These are phyloP conservation scores for Opisthograptis luteolata DNA, from an alignment of 2,888 invertebrate species.

Conservation along the genomic window DNA sequence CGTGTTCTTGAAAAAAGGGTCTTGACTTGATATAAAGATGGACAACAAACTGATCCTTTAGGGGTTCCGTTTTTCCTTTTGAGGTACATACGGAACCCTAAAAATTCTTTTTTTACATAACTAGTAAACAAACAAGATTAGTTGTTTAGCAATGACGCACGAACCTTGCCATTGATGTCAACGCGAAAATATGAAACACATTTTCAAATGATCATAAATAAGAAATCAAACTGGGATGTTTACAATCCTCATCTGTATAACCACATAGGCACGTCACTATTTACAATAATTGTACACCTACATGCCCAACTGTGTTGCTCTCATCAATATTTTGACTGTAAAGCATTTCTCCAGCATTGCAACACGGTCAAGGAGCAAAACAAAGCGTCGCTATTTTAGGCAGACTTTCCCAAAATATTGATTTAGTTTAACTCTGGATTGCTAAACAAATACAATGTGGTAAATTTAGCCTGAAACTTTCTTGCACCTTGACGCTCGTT, in stretches of 20 bases:
- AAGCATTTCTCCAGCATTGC: constrained; percentile 9
- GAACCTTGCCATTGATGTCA: too few species aligned
- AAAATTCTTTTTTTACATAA: too few species aligned
- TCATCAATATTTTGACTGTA: constrained; percentile 10
- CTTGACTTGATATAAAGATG: too few species aligned
- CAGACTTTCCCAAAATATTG: constrained; percentile 23
- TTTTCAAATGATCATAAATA: background rate
- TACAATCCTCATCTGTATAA: background rate
- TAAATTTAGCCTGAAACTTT: constrained; percentile 10
- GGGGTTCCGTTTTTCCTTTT: too few species aligned
- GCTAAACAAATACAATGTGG: constrained; percentile 13
- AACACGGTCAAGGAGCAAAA: background rate
- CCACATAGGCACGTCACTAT: background rate
- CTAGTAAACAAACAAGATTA: too few species aligned
- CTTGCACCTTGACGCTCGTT: constrained; percentile 1
- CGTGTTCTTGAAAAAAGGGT: too few species aligned
- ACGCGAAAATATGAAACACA: background rate
- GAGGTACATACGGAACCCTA: too few species aligned
- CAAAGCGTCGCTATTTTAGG: constrained; percentile 9
- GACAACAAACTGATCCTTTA: too few species aligned
- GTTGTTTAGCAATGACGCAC: too few species aligned
- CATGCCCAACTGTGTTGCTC: background rate
- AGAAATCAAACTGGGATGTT: background rate
- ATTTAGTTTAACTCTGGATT: background rate
- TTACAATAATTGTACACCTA: too few species aligned